Evolutionary conservation across 2,888 invertebrate genomes (phyloP).

Genomic region (Cryptocheilus praepositus): DNA sequence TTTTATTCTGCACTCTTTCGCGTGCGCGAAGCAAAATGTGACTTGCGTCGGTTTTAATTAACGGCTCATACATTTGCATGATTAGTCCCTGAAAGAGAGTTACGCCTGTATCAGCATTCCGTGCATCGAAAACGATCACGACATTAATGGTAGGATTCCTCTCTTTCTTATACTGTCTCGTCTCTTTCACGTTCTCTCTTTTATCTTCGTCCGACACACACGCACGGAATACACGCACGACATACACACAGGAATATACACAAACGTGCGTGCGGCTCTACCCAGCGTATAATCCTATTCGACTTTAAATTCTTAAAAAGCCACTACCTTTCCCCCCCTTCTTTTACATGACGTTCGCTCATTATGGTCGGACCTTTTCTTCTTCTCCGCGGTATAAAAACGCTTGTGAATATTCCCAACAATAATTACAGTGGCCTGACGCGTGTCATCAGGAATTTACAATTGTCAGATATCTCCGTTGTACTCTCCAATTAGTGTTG

Average conservation of each 20-base stretch:
- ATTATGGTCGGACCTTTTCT: background rate
- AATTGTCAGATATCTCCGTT: too few species aligned
- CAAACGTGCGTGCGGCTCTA: constrained; percentile 30
- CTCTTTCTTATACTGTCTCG: background rate
- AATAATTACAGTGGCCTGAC: too few species aligned
- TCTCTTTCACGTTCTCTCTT: background rate
- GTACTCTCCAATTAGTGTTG: too few species aligned
- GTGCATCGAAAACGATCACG: constrained; percentile 45
- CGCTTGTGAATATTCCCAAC: too few species aligned
- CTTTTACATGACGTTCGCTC: background rate
- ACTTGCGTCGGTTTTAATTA: constrained; percentile 51
- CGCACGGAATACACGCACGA: too few species aligned
- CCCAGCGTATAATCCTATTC: constrained; percentile 6
- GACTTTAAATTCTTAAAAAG: constrained; percentile 49
- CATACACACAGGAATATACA: background rate
- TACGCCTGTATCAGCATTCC: constrained; percentile 50
- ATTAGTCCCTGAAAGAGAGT: constrained; percentile 48
- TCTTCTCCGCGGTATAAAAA: constrained; percentile 1
- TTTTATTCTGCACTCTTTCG: constrained; percentile 1
- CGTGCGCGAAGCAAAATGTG: constrained; percentile 28
- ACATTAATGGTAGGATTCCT: constrained; percentile 44
- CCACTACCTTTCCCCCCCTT: background rate
- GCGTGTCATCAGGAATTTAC: too few species aligned
- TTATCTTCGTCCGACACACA: too few species aligned
- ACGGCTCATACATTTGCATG: constrained; percentile 57